Percentiles rank a stretch among this genome's conserved stretches.
These are phyloP conservation scores for Oreochromis mossambicus DNA, from an alignment of 2,797 vertebrate species.

Conservation along the genomic window DNA sequence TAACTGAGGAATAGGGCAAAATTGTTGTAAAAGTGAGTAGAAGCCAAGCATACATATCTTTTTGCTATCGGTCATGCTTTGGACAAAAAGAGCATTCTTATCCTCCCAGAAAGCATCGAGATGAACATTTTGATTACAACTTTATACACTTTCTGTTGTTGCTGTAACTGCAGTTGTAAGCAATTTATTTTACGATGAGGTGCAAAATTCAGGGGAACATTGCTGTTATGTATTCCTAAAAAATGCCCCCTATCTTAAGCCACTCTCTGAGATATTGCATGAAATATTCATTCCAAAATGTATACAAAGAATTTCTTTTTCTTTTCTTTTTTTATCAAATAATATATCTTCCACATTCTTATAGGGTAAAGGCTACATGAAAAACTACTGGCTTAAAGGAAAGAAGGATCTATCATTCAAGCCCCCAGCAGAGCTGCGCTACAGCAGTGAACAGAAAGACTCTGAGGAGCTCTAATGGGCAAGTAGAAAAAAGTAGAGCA, in stretches of 20 bases:
- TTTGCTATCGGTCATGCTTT: background rate
- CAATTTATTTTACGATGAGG: background rate
- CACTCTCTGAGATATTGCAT: background rate
- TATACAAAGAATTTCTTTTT: background rate
- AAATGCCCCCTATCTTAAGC: background rate
- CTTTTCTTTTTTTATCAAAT: background rate
- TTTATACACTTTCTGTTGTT: background rate
- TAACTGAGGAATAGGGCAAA: slow-evolving; percentile 76
- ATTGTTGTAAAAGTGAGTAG: slow-evolving; percentile 76
- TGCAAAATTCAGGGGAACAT: background rate
- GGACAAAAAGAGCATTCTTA: background rate
- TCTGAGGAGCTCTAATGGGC: slow-evolving; percentile 75
- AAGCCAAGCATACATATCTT: background rate
- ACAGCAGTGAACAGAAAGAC: slow-evolving; percentile 73
- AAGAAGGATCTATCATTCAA: slow-evolving; percentile 77
- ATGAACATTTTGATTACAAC: background rate
- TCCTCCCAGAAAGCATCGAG: background rate
- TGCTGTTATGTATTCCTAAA: background rate
- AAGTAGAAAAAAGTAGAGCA: slow-evolving; percentile 28
- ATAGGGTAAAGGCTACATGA: slow-evolving; percentile 78
- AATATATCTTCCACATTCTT: background rate
- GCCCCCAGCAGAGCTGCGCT: slow-evolving; percentile 71
- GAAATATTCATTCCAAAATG: background rate
- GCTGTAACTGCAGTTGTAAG: background rate
- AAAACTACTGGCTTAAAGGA: slow-evolving; percentile 80